A percentile compares a stretch with the other conserved stretches of the same genome.
phyloP scores from a whole-genome alignment of 2,113 vertebrate genomes.

The Chionomys nivalis region DNA sequence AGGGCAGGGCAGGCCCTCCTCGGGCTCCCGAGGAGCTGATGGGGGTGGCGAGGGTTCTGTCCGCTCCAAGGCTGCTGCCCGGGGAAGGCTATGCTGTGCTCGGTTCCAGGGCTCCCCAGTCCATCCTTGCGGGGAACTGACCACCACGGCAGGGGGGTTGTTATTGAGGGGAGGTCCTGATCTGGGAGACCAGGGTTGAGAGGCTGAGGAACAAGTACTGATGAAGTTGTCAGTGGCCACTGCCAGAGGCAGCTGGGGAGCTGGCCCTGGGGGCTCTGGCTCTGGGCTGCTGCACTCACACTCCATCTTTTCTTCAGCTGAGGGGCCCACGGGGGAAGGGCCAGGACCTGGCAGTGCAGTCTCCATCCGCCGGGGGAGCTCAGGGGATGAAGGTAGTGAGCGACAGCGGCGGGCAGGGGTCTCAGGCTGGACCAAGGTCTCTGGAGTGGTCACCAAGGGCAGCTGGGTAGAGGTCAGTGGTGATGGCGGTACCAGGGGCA shows the following conservation, averaged over 20 bases:
- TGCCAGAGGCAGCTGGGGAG: slow-evolving; percentile 12
- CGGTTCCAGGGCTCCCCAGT: slow-evolving; percentile 82
- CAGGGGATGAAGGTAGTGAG: slow-evolving; percentile 92
- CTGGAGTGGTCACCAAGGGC: slow-evolving; percentile 82
- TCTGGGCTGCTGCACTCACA: slow-evolving; percentile 87
- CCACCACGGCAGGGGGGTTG: slow-evolving; percentile 84
- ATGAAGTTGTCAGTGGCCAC: slow-evolving; percentile 83
- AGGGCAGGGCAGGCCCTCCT: slow-evolving; percentile 92
- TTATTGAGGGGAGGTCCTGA: slow-evolving; percentile 89
- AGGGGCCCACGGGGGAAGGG: slow-evolving; percentile 46
- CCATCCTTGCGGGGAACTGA: slow-evolving; percentile 89
- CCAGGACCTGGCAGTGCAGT: slow-evolving; percentile 64
- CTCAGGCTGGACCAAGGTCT: slow-evolving; percentile 72
- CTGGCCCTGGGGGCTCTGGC: background rate
- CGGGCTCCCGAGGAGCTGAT: slow-evolving; percentile 87
- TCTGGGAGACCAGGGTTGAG: slow-evolving; percentile 86
- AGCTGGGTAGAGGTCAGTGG: slow-evolving; percentile 80
- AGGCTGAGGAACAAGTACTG: slow-evolving; percentile 75
- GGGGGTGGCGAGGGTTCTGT: slow-evolving; percentile 82
- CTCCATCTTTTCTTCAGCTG: slow-evolving; percentile 87
- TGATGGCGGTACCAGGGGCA: slow-evolving; percentile 90
- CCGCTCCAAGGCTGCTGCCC: slow-evolving; percentile 59
- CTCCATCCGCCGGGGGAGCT: slow-evolving; percentile 84
- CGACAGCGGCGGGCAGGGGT: slow-evolving; percentile 87
- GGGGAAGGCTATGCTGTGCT: slow-evolving; percentile 82